phyloP scores from a whole-genome alignment of 2,888 invertebrate species.

The Chaetogeoica ovagalla region DNA sequence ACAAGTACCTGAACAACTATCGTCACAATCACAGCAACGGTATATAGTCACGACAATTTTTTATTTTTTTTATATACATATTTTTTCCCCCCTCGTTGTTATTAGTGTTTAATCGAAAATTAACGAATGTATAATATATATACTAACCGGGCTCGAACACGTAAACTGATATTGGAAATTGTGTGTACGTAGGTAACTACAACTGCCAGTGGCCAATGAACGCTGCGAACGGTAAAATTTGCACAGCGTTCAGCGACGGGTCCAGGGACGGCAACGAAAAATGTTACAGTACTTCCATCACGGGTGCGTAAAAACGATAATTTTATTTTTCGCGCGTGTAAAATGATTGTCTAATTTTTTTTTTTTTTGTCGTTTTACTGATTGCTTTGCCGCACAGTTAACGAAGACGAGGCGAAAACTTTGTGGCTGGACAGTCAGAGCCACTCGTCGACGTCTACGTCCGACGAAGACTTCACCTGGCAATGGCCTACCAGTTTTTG shows the following conservation, averaged over 20 bases:
- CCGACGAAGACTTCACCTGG: conserved; percentile 69
- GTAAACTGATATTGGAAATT: not conserved
- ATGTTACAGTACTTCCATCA: conserved; percentile 41
- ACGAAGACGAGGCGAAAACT: conserved; percentile 69
- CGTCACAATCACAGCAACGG: conserved; percentile 58
- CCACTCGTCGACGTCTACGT: conserved; percentile 67
- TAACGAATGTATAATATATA: no score
- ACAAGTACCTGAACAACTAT: conserved; percentile 58
- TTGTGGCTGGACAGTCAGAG: conserved; percentile 73
- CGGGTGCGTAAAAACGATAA: not conserved
- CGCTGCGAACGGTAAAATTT: conserved; percentile 33
- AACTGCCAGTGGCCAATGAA: conserved; percentile 43
- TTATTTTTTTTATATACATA: not conserved
- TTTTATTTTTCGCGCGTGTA: not conserved
- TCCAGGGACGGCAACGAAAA: conserved; percentile 46
- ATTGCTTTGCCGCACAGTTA: conserved; percentile 59
- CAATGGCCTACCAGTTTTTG: conserved; percentile 77
- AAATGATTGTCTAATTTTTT: not conserved
- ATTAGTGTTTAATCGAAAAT: no score
- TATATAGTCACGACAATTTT: conserved; percentile 37
- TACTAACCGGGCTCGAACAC: not conserved
- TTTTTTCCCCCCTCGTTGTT: no score
- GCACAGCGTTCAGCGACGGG: conserved; percentile 42
- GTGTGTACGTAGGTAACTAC: conserved; percentile 23
- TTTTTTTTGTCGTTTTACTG: no score